Conservation (phyloP, 2,888 invertebrate species). For the Corbicula japonica region DNA sequence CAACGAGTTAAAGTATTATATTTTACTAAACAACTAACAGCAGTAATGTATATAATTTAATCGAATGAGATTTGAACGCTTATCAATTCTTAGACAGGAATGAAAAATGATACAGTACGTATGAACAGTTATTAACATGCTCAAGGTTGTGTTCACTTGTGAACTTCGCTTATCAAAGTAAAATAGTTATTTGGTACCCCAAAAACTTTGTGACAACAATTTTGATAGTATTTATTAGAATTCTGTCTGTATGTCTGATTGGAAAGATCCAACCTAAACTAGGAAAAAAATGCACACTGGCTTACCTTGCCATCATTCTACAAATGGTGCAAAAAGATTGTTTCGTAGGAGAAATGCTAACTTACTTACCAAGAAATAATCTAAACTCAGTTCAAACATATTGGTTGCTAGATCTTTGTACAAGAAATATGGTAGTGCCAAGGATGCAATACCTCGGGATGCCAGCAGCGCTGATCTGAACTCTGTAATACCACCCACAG, state of each 20-base stretch:
- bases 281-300: not conserved
- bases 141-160: no score
- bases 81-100: no score
- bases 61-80: no score
- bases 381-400: constrained; percentile 53
- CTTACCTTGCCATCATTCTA: no score
- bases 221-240: not conserved
- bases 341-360: not conserved
- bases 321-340: not conserved
- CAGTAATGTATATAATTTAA: no score
- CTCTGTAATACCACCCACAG: constrained; percentile 80
- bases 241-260: not conserved
- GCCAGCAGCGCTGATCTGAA: constrained; percentile 80
- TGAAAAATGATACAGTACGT: no score
- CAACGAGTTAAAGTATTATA: no score
- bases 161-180: no score
- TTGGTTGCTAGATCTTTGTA: constrained; percentile 73
- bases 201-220: not conserved
- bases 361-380: constrained; percentile 71
- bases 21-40: no score
- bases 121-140: no score
- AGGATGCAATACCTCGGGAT: constrained; percentile 76
- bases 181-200: no score
- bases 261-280: not conserved
- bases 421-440: constrained; percentile 78